A percentile compares a stretch with the other conserved stretches of the same genome.
phyloP scores from a whole-genome alignment of 2,113 vertebrate genomes.

The Daboia siamensis region DNA sequence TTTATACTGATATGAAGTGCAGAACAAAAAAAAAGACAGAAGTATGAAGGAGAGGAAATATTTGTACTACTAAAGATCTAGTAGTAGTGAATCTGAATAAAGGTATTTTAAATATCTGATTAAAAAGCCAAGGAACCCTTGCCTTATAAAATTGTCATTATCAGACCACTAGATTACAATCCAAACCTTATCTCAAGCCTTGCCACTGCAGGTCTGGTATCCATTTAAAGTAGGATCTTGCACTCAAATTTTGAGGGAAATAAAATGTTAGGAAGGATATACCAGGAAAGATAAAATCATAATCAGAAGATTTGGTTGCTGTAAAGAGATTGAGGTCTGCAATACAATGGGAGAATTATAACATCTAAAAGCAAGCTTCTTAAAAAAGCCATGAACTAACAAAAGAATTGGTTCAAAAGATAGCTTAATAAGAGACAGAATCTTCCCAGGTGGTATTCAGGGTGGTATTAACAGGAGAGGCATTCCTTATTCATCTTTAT shows the following conservation, averaged over 20 bases:
- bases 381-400: fast-evolving
- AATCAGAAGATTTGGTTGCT: background rate
- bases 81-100: background rate
- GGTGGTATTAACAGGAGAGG: background rate
- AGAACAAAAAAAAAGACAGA: background rate
- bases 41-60: background rate
- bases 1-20: background rate
- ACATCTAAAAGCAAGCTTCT: background rate
- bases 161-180: fast-evolving
- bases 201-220: background rate
- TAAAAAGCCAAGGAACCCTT: background rate
- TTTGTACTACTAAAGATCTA: background rate
- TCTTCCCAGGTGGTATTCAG: no score
- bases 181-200: fast-evolving
- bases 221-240: background rate
- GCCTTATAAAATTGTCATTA: background rate
- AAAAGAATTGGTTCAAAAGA: background rate
- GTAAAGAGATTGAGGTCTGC: background rate
- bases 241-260: background rate
- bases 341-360: background rate
- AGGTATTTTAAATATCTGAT: background rate
- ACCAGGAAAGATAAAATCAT: background rate
- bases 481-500: background rate
- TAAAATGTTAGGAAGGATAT: background rate
- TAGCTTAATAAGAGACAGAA: no score